Percentiles rank a stretch among this genome's conserved stretches.
Conservation (phyloP, 1,140 invertebrate genomes). For the Glossosoma conforme region DNA sequence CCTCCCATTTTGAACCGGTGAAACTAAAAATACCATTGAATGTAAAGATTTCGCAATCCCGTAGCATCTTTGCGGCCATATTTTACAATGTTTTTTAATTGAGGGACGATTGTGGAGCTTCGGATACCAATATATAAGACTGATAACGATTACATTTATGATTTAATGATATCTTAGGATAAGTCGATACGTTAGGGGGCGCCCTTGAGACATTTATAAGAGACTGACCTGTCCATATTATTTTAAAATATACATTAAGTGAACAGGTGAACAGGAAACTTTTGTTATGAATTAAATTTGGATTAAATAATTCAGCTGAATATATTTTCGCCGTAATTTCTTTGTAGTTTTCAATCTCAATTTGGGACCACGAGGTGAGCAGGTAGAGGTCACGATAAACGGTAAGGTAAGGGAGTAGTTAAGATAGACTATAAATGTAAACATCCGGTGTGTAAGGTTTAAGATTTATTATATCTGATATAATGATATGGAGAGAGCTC, state of each 20-base stretch:
- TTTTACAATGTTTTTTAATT: not conserved
- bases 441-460: conserved; percentile 12
- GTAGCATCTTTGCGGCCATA: too few species aligned
- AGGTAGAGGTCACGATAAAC: not conserved
- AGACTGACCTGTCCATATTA: conserved; percentile 29
- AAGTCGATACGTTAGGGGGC: conserved; percentile 9
- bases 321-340: not conserved
- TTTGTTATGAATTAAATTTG: not conserved
- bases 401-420: not conserved
- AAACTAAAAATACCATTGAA: not conserved
- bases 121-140: conserved; percentile 30
- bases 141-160: conserved; percentile 22
- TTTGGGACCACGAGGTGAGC: not conserved
- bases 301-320: not conserved
- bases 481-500: not conserved
- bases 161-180: conserved; percentile 14
- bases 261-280: not conserved
- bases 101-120: conserved; percentile 10
- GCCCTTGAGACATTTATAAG: conserved; percentile 10
- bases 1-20: conserved; percentile 20
- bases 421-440: conserved; percentile 6
- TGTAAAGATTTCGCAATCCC: too few species aligned
- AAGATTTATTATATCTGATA: not conserved
- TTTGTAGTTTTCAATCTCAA: not conserved
- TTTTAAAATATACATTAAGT: conserved; percentile 8